These are phyloP conservation scores for Troides aeacus DNA, from an alignment of 2,888 invertebrate species.

Conservation along the genomic window DNA sequence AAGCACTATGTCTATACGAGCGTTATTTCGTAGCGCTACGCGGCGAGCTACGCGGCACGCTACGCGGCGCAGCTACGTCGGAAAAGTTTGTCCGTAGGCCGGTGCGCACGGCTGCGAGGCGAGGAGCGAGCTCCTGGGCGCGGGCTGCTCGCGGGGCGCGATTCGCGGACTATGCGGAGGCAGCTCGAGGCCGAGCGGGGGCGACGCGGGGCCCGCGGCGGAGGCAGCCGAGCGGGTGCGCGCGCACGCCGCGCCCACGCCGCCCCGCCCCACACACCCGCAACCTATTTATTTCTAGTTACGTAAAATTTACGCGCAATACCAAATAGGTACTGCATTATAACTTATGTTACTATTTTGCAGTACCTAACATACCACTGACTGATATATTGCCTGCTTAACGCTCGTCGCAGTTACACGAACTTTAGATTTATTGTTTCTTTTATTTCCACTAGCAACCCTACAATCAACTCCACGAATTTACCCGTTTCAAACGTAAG, in stretches of 20 bases:
- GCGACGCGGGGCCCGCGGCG: conserved; percentile 35
- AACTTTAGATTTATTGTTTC: conserved; percentile 2
- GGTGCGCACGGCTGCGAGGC: conserved; percentile 51
- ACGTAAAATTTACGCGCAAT: conserved; percentile 80
- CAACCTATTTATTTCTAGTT: conserved; percentile 81
- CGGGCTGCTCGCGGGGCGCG: conserved; percentile 74
- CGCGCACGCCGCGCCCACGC: conserved; percentile 70
- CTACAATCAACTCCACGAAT: not conserved
- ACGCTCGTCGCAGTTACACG: not conserved
- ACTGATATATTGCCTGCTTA: conserved; percentile 18
- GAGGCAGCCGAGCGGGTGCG: conserved; percentile 52
- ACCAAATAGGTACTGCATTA: conserved; percentile 74
- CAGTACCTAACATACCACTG: conserved; percentile 28
- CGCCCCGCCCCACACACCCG: conserved; percentile 77
- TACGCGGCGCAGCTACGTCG: conserved; percentile 54
- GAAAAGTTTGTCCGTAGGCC: conserved; percentile 62
- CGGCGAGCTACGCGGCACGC: conserved; percentile 43
- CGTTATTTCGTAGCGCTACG: conserved; percentile 41
- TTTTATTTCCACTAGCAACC: conserved; percentile 3
- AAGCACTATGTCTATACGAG: conserved; percentile 44
- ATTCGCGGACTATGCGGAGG: conserved; percentile 69
- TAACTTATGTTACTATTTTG: conserved; percentile 59
- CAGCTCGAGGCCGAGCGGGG: conserved; percentile 45
- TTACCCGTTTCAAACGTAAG: not conserved
- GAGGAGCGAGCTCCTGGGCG: conserved; percentile 51